A percentile compares a stretch with the other conserved stretches of the same genome.
Conservation (phyloP, 2,797 vertebrate genomes). For the Catostomus latipinnis region DNA sequence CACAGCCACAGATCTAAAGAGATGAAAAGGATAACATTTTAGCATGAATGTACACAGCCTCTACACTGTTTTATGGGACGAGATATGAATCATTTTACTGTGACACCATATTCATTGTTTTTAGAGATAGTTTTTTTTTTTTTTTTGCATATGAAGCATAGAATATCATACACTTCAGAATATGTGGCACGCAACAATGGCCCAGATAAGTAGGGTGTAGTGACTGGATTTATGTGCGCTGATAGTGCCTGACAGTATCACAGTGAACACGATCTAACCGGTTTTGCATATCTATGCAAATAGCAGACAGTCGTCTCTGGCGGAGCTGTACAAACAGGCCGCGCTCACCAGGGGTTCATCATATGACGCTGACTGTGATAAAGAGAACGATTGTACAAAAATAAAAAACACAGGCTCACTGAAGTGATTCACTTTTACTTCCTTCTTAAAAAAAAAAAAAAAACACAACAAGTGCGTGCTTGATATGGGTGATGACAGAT, state of each 20-base stretch:
- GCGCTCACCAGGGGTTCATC: conserved; percentile 60
- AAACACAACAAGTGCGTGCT: conserved; percentile 12
- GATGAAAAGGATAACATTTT: neutral
- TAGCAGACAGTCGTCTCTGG: conserved; percentile 44
- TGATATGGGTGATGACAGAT: too few relatives aligned
- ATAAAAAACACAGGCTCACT: conserved; percentile 28
- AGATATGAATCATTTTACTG: conserved; percentile 27
- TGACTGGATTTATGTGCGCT: conserved; percentile 44
- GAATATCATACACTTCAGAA: conserved; percentile 22
- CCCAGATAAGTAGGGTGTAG: conserved; percentile 50
- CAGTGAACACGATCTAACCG: conserved; percentile 23
- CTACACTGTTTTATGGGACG: neutral
- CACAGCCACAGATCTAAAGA: conserved; percentile 6
- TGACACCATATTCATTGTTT: neutral
- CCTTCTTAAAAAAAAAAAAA: conserved; percentile 18
- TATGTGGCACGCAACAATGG: conserved; percentile 47
- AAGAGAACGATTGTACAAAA: conserved; percentile 48
- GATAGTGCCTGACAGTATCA: conserved; percentile 55
- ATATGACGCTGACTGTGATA: conserved; percentile 63
- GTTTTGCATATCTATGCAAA: conserved; percentile 69
- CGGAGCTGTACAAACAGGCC: conserved; percentile 61
- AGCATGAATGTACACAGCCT: neutral
- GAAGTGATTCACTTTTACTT: conserved; percentile 51
- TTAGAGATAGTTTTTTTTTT: neutral
- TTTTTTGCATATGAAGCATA: conserved; percentile 56